phyloP scores from a whole-genome alignment of 2,113 vertebrate genomes.

The Microtus richardsoni region DNA sequence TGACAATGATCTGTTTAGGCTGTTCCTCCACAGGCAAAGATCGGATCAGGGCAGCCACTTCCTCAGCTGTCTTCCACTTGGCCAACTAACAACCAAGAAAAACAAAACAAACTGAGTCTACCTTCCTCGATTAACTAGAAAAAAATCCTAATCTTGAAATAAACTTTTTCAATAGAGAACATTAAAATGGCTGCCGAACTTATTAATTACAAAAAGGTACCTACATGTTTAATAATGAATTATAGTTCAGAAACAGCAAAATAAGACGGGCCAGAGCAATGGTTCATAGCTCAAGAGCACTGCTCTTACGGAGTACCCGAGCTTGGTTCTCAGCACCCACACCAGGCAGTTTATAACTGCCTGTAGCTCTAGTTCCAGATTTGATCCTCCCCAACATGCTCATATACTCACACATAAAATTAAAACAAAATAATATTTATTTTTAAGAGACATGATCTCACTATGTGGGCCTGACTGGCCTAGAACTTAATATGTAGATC shows the following conservation, averaged over 20 bases:
- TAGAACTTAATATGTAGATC: not conserved
- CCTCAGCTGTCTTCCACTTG: constrained; percentile 99
- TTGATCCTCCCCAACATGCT: not conserved
- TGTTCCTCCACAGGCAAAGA: constrained; percentile 99
- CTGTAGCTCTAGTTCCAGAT: not conserved
- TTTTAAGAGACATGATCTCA: not conserved
- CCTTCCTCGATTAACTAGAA: not conserved
- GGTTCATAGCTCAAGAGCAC: not conserved
- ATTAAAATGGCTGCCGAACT: not conserved
- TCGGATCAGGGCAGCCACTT: constrained; percentile 98
- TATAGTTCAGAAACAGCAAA: not conserved
- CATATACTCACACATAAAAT: not conserved
- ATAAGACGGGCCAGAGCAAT: not conserved
- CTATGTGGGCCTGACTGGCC: not conserved
- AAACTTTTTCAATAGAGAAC: not conserved
- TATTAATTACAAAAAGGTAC: not conserved
- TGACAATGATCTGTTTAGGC: constrained; percentile 99
- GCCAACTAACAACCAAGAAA: constrained; percentile 90
- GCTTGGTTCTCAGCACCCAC: not conserved
- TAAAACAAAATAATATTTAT: not conserved
- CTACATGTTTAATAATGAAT: not conserved
- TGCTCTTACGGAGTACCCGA: not conserved
- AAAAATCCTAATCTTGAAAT: constrained; percentile 11
- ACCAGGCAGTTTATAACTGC: not conserved
- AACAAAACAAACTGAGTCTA: not conserved